Evolutionary conservation across 2,888 invertebrate genomes (phyloP).

Genomic region (Busseola fusca): DNA sequence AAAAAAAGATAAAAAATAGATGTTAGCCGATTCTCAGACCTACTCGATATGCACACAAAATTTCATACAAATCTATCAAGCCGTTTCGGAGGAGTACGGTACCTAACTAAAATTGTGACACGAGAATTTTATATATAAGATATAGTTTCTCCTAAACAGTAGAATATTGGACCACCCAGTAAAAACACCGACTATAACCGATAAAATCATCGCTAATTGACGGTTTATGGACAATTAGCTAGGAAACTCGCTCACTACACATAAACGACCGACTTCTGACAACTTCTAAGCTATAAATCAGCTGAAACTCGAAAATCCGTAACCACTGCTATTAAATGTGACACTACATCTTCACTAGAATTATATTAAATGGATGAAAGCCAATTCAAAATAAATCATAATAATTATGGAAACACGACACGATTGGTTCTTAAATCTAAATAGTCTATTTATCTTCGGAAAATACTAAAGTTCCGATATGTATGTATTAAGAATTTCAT

Average conservation of each 20-base stretch:
- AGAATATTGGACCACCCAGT: not conserved
- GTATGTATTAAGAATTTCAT: conserved; percentile 13
- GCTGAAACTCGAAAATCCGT: conserved; percentile 41
- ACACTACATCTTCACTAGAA: conserved; percentile 41
- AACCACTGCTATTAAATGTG: conserved; percentile 45
- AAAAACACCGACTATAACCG: not conserved
- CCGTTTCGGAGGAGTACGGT: too few relatives aligned
- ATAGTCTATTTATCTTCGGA: conserved; percentile 17
- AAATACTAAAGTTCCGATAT: conserved; percentile 1
- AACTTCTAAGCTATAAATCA: conserved; percentile 46
- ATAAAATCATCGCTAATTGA: conserved; percentile 30
- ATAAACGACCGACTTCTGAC: conserved; percentile 25
- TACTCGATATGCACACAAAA: too few relatives aligned
- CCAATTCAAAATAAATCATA: conserved; percentile 41
- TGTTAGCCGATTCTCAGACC: too few relatives aligned
- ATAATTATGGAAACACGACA: conserved; percentile 50
- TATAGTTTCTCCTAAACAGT: not conserved
- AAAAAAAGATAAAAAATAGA: too few relatives aligned
- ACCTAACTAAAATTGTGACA: too few relatives aligned
- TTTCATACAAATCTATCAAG: too few relatives aligned
- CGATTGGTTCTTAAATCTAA: conserved; percentile 33
- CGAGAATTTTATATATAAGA: too few relatives aligned
- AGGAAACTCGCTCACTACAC: conserved; percentile 24
- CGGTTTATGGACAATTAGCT: conserved; percentile 32
- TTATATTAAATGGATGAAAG: conserved; percentile 44